phyloP scores from a whole-genome alignment of 2,888 invertebrate species.

The Xestia xanthographa region DNA sequence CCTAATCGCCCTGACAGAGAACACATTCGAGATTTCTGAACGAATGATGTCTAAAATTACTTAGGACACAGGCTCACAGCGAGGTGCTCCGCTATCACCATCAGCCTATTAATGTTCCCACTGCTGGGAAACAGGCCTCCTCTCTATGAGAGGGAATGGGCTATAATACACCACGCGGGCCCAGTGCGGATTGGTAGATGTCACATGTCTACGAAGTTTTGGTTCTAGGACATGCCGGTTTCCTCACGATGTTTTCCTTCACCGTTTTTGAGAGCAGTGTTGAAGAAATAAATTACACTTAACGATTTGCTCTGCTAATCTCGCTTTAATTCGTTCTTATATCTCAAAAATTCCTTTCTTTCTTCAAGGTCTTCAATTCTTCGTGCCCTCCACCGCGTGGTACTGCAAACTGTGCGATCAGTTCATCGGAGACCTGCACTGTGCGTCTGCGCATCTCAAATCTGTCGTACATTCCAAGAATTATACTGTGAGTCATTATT shows the following conservation, averaged over 20 bases:
- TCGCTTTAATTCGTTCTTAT: not conserved
- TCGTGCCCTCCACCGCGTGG: conserved; percentile 96
- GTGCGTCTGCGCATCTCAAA: conserved; percentile 96
- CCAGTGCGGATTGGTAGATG: no score
- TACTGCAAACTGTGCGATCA: conserved; percentile 96
- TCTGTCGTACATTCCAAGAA: conserved; percentile 94
- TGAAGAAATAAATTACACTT: no score
- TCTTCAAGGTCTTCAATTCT: conserved; percentile 94
- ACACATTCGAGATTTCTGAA: not conserved
- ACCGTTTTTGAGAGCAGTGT: no score
- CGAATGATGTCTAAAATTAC: not conserved
- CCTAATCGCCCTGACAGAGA: not conserved
- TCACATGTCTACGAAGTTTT: no score
- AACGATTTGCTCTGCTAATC: not conserved
- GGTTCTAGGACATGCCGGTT: no score
- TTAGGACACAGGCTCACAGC: no score
- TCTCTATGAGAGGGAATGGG: no score
- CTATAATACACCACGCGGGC: no score
- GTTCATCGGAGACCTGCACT: conserved; percentile 97
- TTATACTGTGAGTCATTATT: conserved; percentile 92
- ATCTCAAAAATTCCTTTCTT: not conserved
- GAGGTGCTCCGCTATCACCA: not conserved
- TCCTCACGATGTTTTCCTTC: no score
- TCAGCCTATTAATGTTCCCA: no score
- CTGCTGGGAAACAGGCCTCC: no score